phyloP scores from a whole-genome alignment of 2,797 vertebrate genomes.

The Rhabdomys pumilio region DNA sequence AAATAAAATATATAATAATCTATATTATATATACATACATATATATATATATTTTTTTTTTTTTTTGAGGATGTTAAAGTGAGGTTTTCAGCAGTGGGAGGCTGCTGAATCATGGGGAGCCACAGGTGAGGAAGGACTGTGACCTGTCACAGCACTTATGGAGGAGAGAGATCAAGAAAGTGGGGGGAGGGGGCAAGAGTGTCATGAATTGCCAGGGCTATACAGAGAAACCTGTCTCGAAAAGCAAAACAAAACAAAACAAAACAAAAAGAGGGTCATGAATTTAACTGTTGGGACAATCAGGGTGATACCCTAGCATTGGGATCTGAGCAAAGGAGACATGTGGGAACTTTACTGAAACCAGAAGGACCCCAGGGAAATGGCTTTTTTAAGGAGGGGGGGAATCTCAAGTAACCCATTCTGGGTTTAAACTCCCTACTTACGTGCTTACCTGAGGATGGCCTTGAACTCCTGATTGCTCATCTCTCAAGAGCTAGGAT shows the following conservation, averaged over 20 bases:
- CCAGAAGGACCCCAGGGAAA: not conserved
- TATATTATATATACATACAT: not conserved
- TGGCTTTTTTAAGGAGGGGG: not conserved
- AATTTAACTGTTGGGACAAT: not conserved
- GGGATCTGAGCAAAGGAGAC: not conserved
- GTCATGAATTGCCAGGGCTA: too few relatives aligned
- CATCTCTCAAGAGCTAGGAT: not conserved
- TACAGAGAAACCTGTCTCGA: too few relatives aligned
- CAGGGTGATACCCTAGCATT: not conserved
- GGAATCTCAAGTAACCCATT: not conserved
- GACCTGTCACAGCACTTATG: rapidly evolving
- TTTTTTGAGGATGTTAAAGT: not conserved
- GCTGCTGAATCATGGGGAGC: not conserved
- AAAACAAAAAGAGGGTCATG: too few relatives aligned
- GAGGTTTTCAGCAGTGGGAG: not conserved
- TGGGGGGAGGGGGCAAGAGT: not conserved
- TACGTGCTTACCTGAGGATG: not conserved
- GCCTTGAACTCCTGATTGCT: not conserved
- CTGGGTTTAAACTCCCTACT: not conserved
- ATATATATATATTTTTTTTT: not conserved
- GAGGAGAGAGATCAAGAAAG: not conserved
- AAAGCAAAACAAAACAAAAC: too few relatives aligned
- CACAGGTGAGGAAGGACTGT: not conserved
- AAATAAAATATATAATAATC: not conserved
- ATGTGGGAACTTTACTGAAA: not conserved